Percentiles rank a stretch among this genome's conserved stretches.
Conservation (phyloP, 1,140 invertebrate genomes). For the Oedothorax gibbosus region DNA sequence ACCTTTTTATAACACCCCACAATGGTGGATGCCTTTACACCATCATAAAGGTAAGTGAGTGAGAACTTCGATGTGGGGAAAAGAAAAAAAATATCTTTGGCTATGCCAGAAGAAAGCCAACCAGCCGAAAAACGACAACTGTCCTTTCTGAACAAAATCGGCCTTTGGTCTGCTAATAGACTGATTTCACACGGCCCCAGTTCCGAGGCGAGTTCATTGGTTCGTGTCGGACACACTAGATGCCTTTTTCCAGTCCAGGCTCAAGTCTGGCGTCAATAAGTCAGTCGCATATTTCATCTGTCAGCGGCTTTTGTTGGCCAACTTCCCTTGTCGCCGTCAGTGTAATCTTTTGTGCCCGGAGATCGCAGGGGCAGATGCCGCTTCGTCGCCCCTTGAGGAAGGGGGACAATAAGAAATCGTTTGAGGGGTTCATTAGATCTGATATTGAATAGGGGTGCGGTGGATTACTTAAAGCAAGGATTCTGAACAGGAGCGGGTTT, state of each 20-base stretch:
- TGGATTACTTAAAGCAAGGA: too few species aligned
- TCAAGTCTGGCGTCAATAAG: constrained; percentile 40
- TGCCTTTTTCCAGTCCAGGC: constrained; percentile 26
- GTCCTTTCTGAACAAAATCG: constrained; percentile 33
- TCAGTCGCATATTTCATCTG: constrained; percentile 55
- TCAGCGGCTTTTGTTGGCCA: constrained; percentile 34
- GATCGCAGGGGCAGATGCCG: constrained; percentile 33
- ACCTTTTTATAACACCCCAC: constrained; percentile 9
- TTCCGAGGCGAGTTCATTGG: constrained; percentile 43
- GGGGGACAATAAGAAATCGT: too few species aligned
- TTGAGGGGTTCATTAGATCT: too few species aligned
- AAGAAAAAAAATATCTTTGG: constrained; percentile 19
- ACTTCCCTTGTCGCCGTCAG: constrained; percentile 30
- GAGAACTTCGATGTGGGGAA: background rate
- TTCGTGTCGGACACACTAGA: constrained; percentile 49
- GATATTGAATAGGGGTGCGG: too few species aligned
- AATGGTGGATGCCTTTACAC: constrained; percentile 39
- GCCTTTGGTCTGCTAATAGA: constrained; percentile 46
- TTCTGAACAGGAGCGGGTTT: too few species aligned
- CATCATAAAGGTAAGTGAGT: constrained; percentile 50
- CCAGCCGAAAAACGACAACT: constrained; percentile 51
- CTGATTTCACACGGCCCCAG: constrained; percentile 56
- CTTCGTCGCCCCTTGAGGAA: constrained; percentile 23
- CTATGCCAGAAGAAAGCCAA: constrained; percentile 26
- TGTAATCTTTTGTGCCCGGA: constrained; percentile 38